Conservation (phyloP, 2,113 vertebrate species). For the Leptobrachium ailaonicum region DNA sequence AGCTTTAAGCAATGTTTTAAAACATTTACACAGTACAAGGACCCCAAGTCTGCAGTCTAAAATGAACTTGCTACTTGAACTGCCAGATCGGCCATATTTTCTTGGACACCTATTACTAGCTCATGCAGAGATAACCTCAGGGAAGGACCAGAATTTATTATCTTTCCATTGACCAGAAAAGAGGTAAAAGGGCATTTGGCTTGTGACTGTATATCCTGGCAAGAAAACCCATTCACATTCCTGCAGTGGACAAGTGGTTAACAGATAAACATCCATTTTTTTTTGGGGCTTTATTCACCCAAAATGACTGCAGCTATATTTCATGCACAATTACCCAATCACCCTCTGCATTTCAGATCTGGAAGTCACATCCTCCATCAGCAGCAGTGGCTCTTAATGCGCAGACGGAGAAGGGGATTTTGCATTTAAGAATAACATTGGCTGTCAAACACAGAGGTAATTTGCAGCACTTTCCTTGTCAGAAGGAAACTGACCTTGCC, state of each 20-base stretch:
- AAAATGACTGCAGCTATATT: slow-evolving; percentile 32
- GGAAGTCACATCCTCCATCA: neutral
- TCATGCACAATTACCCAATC: slow-evolving; percentile 45
- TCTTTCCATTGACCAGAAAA: no score
- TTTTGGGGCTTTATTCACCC: slow-evolving; percentile 31
- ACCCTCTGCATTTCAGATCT: neutral
- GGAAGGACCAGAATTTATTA: no score
- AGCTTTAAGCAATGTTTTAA: no score
- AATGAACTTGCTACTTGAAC: no score
- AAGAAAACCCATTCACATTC: neutral
- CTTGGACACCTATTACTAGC: no score
- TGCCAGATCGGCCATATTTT: no score
- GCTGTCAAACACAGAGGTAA: slow-evolving; percentile 44
- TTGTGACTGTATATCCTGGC: no score
- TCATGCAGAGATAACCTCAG: no score
- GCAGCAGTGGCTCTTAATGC: slow-evolving; percentile 16
- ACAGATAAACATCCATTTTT: slow-evolving; percentile 1
- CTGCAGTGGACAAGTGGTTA: slow-evolving; percentile 13
- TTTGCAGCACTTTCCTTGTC: slow-evolving; percentile 27
- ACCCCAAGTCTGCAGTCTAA: no score
- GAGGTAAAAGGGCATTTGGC: no score
- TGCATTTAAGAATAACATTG: slow-evolving; percentile 2
- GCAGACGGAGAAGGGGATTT: neutral
- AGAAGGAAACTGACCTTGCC: slow-evolving; percentile 33
- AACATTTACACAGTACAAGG: no score